Conservation (phyloP, 2,113 vertebrate species). For the Callorhinus ursinus region DNA sequence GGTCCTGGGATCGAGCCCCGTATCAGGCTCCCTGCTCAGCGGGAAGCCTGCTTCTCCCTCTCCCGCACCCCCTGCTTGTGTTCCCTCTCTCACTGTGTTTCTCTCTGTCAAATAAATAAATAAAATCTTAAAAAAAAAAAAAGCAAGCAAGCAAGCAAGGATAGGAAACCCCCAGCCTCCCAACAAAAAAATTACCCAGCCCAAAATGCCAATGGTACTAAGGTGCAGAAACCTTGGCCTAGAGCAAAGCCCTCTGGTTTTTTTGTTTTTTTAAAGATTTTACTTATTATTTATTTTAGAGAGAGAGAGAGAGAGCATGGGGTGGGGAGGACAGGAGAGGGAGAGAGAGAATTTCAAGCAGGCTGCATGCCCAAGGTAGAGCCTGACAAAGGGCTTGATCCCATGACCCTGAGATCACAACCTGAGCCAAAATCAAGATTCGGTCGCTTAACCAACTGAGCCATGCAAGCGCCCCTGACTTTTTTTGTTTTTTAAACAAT, state of each 20-base stretch:
- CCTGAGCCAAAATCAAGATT: background rate
- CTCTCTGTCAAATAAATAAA: no score
- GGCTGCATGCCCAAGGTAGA: background rate
- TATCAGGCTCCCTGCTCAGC: no score
- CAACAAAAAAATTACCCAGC: slow-evolving; percentile 15
- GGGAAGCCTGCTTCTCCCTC: no score
- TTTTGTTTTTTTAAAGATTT: background rate
- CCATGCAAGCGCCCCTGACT: background rate
- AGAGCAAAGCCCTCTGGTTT: background rate
- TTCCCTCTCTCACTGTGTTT: no score
- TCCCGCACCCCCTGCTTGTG: no score
- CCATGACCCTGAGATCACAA: background rate
- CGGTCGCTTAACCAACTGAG: background rate
- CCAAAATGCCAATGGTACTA: background rate
- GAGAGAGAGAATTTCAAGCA: background rate
- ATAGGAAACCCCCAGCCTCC: background rate
- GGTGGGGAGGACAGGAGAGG: background rate
- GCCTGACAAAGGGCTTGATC: background rate
- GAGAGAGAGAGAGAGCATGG: background rate
- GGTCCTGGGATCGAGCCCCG: no score
- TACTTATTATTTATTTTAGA: background rate
- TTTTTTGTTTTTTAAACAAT: background rate
- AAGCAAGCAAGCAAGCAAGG: background rate
- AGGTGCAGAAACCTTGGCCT: background rate
- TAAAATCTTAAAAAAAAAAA: no score